Conservation (phyloP, 2,113 vertebrate species). For the Salvelinus namaycush region DNA sequence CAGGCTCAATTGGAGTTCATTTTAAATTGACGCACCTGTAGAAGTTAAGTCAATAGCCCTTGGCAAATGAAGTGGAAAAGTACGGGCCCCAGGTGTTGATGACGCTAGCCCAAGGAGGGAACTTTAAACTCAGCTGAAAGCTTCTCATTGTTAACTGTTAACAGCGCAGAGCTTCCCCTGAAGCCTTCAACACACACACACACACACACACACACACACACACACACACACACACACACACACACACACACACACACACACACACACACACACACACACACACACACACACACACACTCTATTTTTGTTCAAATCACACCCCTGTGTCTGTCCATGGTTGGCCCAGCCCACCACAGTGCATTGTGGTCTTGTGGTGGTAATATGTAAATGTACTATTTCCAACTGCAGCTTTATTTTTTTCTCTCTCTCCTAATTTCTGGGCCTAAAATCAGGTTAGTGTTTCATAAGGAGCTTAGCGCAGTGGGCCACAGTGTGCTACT, state of each 20-base stretch:
- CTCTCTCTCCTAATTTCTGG: conserved; percentile 69
- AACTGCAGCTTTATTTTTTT: conserved; percentile 61
- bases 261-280: too few species aligned
- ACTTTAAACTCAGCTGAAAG: neutral
- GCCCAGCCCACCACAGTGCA: conserved; percentile 2
- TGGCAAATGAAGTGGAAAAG: neutral
- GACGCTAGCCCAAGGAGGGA: neutral
- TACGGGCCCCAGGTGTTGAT: neutral
- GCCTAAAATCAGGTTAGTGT: conserved; percentile 76
- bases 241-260: neutral
- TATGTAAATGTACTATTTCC: conserved; percentile 63
- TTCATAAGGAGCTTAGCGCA: conserved; percentile 77
- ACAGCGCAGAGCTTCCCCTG: neutral
- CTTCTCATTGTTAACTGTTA: neutral
- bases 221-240: conserved; percentile 18
- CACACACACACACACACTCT: too few species aligned
- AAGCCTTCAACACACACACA: conserved; percentile 27
- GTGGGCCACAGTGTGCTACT: conserved; percentile 70
- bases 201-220: neutral
- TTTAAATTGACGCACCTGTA: neutral
- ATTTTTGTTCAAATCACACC: neutral
- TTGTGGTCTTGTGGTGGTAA: conserved; percentile 41
- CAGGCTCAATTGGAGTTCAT: conserved; percentile 11
- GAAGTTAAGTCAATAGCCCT: neutral
- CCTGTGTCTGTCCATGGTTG: neutral